Evolutionary conservation across 2,797 vertebrate species (phyloP).

Genomic region (Danio kyathit): DNA sequence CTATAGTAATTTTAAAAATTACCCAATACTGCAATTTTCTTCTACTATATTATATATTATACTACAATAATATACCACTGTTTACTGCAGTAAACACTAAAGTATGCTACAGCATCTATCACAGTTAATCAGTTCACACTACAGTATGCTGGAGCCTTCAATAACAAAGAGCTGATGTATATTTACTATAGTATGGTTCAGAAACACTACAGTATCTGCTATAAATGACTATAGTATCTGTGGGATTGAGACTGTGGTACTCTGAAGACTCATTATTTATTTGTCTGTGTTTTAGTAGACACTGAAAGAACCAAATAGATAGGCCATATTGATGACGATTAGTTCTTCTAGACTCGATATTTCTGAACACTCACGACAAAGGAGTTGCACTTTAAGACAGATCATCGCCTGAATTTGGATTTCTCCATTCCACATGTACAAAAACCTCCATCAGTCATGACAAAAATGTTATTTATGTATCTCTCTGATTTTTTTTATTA

Average conservation of each 20-base stretch:
- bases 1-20: too few species aligned
- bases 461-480: slow-evolving; percentile 56
- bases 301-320: slow-evolving; percentile 61
- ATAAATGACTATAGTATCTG: too few species aligned
- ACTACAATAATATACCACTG: too few species aligned
- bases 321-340: slow-evolving; percentile 38
- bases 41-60: too few species aligned
- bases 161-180: too few species aligned
- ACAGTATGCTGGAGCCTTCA: too few species aligned
- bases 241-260: slow-evolving; percentile 14
- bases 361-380: neutral
- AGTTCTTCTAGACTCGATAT: slow-evolving; percentile 5
- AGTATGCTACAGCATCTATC: too few species aligned
- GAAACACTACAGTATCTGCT: too few species aligned
- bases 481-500: slow-evolving; percentile 36
- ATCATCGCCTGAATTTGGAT: slow-evolving; percentile 61
- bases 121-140: too few species aligned
- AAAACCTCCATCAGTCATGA: slow-evolving; percentile 30
- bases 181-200: too few species aligned
- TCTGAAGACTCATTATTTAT: slow-evolving; percentile 16
- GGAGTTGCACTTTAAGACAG: slow-evolving; percentile 80
- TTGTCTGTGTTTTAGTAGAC: slow-evolving; percentile 68
- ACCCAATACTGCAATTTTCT: too few species aligned
- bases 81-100: too few species aligned
- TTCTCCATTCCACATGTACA: slow-evolving; percentile 33